Evolutionary conservation across 2,797 vertebrate genomes (phyloP).

Genomic region (Cynopterus sphinx): DNA sequence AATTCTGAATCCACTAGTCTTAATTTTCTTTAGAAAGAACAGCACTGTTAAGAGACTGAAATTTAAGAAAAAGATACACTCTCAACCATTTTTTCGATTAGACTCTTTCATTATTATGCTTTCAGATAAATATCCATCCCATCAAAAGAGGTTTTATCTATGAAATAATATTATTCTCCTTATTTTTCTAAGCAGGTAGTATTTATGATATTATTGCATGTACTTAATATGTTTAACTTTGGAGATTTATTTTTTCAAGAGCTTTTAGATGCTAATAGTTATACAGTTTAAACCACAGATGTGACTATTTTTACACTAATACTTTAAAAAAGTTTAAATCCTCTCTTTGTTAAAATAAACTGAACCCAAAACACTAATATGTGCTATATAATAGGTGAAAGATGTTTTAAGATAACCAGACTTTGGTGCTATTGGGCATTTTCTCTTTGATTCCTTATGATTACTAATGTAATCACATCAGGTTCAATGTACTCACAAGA

Average conservation of each 20-base stretch:
- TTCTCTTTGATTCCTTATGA: constrained; percentile 1
- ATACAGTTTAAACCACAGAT: background rate
- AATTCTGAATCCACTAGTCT: background rate
- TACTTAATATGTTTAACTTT: background rate
- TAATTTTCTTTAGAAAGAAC: background rate
- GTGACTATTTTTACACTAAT: background rate
- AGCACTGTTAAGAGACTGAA: background rate
- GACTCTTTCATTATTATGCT: background rate
- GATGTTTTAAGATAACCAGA: background rate
- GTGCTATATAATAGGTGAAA: background rate
- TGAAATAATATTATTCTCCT: background rate
- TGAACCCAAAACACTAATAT: background rate
- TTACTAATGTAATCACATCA: background rate
- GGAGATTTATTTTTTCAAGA: constrained; percentile 15
- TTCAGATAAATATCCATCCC: background rate
- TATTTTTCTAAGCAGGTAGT: background rate
- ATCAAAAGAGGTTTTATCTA: background rate
- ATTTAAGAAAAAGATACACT: background rate
- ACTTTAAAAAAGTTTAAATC: background rate
- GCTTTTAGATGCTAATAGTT: background rate
- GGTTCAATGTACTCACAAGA: background rate
- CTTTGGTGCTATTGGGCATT: background rate
- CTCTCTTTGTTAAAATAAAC: background rate
- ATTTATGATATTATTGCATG: background rate
- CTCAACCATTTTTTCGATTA: background rate